Base-by-base conservation (phyloP, 2,113 vertebrate species). In the Empidonax traillii region DNA sequence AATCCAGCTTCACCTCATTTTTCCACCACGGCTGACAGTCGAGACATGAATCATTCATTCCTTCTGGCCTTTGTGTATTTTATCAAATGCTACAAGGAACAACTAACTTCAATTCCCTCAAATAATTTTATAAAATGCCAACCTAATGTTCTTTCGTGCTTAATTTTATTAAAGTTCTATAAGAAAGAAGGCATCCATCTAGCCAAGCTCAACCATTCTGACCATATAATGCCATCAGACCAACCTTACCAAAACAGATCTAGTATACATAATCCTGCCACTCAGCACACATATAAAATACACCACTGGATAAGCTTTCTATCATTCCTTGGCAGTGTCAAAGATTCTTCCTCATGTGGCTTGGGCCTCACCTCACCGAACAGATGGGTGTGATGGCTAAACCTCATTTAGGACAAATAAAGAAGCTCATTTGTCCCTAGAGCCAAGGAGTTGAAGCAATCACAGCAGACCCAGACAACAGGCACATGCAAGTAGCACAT, bases 41-140 rank as follows among this genome's bases (percentile, higher is more conserved):
- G 2, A 96, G 82, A 83, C 68, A 58, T 95, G 94, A 96, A 89
- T 97, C 95, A 92, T 73, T 91, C 88, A 86, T 94, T 94, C 91
- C 93, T 97, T 91, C 91, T 96, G 95, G 95, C 88, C 88, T 92
- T 83, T 77, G 77, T 93, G 77, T 90, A 56, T 87, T 89, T 92
- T 85, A 78, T 86, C 61, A 87, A 96, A 87, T 66, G 93, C 92
- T 94, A 88, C n/a, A 69, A 79, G 58, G 79, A 91, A 85, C 88
- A 88, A 87, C 85, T 61, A 90, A 84, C 65, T 94, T 85, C 44
- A 46, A 17, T 77, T 87, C 86, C 77, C 80, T 63, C 43, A 37
- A 74, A 56, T 46, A 65, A 93, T 66, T 89, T 71, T 71, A 94
- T 59, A 73, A 93, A 97, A 94, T 41, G 31, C 88, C 92, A 84